Conservation (phyloP, 2,888 invertebrate species). For the Sinotaia quadrata region DNA sequence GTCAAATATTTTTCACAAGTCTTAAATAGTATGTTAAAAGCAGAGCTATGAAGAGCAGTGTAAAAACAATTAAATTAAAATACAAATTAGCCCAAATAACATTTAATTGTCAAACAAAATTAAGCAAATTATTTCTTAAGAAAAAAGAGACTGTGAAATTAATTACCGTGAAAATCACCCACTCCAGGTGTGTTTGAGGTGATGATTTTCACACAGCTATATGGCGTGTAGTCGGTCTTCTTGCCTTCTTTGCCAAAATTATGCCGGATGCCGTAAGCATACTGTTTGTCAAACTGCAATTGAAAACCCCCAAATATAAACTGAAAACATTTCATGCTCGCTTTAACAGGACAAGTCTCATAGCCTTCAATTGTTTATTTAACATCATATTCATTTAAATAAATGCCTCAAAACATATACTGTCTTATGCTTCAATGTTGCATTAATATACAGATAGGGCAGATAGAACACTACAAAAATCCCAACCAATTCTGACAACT, state of each 20-base stretch:
- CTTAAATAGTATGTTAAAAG: too few relatives aligned
- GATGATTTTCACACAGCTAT: conserved; percentile 90
- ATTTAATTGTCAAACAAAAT: not conserved
- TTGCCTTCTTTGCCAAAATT: conserved; percentile 97
- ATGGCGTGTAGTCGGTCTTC: conserved; percentile 89
- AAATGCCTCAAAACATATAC: too few relatives aligned
- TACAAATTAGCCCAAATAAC: not conserved
- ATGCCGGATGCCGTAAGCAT: conserved; percentile 92
- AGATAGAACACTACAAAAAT: not conserved
- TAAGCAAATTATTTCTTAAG: not conserved
- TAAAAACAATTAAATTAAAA: too few relatives aligned
- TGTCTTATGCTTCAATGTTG: too few relatives aligned
- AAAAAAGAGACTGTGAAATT: not conserved
- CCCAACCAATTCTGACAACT: not conserved
- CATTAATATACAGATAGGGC: not conserved
- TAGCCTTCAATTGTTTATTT: too few relatives aligned
- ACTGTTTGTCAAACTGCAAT: conserved; percentile 88
- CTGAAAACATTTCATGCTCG: too few relatives aligned
- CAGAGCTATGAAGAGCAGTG: too few relatives aligned
- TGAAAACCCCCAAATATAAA: too few relatives aligned
- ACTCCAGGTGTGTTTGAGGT: conserved; percentile 78
- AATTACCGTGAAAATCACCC: conserved; percentile 84
- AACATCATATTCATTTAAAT: too few relatives aligned
- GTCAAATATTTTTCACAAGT: too few relatives aligned
- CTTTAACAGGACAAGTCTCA: too few relatives aligned